Percentiles rank a stretch among this genome's conserved stretches.
These are phyloP conservation scores for human (Homo sapiens) DNA, from an alignment of 2,113 vertebrate species.

Conservation along the genomic window GRCh38 chr15:64120001-64120500, in stretches of 20 bases:
- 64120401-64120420: no score
- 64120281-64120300: no score
- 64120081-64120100: not conserved
- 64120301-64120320: no score
- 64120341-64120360: no score
- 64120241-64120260: not conserved
- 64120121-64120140: not conserved
- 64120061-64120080: not conserved
- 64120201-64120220: not conserved
- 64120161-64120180: not conserved
- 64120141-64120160: not conserved
- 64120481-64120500: no score
- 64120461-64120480: no score
- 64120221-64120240: not conserved
- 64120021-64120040: conserved; percentile 9
- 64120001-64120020: not conserved
- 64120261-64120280: not conserved
- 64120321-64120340: no score
- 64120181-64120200: not conserved
- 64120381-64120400: no score
- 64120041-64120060: not conserved
- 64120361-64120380: no score
- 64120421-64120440: no score
- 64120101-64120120: not conserved
- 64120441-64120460: no score